Evolutionary conservation across 92 coral and sea anemone genomes (phyloP).

Genomic region (Metridium senile): DNA sequence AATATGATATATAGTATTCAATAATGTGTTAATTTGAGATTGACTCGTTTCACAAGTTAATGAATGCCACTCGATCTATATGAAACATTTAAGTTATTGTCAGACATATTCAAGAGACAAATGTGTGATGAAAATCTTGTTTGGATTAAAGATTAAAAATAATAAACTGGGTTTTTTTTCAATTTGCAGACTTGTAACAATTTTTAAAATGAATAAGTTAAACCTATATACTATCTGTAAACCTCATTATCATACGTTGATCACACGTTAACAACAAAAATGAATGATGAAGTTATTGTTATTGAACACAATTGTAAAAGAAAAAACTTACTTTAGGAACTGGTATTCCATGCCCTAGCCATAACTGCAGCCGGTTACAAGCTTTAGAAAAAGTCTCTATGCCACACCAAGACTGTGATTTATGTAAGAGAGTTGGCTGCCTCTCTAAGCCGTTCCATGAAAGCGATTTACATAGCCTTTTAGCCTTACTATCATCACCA

Average conservation of each 20-base stretch:
- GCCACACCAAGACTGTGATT: constrained; percentile 17
- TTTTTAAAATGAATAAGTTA: too few relatives aligned
- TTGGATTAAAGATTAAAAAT: too few relatives aligned
- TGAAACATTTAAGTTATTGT: neutral
- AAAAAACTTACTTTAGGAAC: constrained; percentile 1
- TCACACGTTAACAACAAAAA: too few relatives aligned
- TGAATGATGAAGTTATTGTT: too few relatives aligned
- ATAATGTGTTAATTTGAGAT: too few relatives aligned
- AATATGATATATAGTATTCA: too few relatives aligned
- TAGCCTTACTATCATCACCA: neutral
- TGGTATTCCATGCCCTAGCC: constrained; percentile 12
- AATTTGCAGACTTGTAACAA: too few relatives aligned
- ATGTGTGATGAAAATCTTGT: too few relatives aligned
- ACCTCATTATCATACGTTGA: too few relatives aligned
- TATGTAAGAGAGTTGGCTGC: neutral
- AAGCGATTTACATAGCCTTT: neutral
- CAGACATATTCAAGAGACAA: neutral
- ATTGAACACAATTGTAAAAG: neutral
- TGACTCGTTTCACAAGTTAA: neutral
- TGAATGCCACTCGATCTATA: neutral
- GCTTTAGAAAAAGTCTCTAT: neutral
- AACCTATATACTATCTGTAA: too few relatives aligned
- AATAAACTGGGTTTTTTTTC: too few relatives aligned
- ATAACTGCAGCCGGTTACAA: neutral
- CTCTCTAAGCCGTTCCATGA: constrained; percentile 9